A percentile compares a stretch with the other conserved stretches of the same genome.
phyloP scores from a whole-genome alignment of 2,797 vertebrate genomes.

The Rhinichthys osculus region DNA sequence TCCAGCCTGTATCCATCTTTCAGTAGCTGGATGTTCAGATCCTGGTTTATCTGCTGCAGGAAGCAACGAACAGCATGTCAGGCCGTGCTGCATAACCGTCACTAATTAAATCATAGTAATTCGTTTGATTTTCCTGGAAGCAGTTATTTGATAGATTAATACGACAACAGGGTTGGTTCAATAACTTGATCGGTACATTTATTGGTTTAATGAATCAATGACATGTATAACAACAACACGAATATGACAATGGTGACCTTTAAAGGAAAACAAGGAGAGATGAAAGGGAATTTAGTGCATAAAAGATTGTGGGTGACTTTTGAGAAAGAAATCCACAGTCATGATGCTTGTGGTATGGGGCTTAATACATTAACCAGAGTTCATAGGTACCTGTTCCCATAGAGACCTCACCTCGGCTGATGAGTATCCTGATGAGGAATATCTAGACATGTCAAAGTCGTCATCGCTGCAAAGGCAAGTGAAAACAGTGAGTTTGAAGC shows the following conservation, averaged over 20 bases:
- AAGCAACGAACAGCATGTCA: slow-evolving; percentile 42
- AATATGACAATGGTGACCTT: slow-evolving; percentile 13
- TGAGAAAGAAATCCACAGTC: neutral
- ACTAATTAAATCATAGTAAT: neutral
- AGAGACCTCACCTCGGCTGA: slow-evolving; percentile 92
- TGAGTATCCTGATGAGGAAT: slow-evolving; percentile 96
- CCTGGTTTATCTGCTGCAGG: slow-evolving; percentile 97
- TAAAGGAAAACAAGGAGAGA: neutral
- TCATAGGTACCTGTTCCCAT: slow-evolving; percentile 62
- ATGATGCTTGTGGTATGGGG: slow-evolving; percentile 32
- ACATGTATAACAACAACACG: neutral
- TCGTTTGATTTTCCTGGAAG: neutral
- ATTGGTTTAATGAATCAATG: slow-evolving; percentile 25
- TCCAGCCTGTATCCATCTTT: slow-evolving; percentile 97
- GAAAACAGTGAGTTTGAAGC: slow-evolving; percentile 51
- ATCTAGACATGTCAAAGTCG: slow-evolving; percentile 97
- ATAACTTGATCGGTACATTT: slow-evolving; percentile 1
- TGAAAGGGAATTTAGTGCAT: neutral
- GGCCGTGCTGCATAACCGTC: neutral
- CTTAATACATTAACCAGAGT: slow-evolving; percentile 43
- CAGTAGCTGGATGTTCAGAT: slow-evolving; percentile 97
- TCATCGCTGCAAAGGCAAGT: slow-evolving; percentile 83
- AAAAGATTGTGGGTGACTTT: slow-evolving; percentile 10
- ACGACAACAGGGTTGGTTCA: neutral
- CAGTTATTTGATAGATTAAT: neutral